Conservation (phyloP, 2,888 invertebrate genomes). For the Mamestra brassicae region DNA sequence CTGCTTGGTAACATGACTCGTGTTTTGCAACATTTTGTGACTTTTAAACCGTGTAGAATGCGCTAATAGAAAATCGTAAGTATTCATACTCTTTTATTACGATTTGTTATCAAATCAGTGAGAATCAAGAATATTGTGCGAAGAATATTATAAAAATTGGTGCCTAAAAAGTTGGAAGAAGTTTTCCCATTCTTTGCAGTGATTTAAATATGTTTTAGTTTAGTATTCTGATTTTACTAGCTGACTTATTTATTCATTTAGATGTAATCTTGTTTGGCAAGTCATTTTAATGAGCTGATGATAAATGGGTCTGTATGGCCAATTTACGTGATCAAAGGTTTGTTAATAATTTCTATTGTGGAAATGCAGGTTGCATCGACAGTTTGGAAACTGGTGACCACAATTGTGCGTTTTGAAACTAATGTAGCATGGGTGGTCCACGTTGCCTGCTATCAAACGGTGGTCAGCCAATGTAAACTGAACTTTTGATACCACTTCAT, state of each 20-base stretch:
- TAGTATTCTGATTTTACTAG: not conserved
- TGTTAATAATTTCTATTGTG: conserved; percentile 41
- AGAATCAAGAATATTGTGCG: no score
- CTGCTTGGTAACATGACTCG: not conserved
- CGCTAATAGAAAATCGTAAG: not conserved
- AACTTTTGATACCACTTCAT: conserved; percentile 20
- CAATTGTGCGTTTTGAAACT: conserved; percentile 33
- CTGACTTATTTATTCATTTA: not conserved
- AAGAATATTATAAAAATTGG: not conserved
- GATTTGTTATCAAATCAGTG: not conserved
- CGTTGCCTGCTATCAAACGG: conserved; percentile 25
- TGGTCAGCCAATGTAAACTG: conserved; percentile 22
- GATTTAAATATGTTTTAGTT: not conserved
- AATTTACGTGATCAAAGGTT: conserved; percentile 22
- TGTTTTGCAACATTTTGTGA: not conserved
- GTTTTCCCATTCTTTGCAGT: not conserved
- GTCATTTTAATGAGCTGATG: conserved; percentile 15
- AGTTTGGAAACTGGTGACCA: conserved; percentile 29
- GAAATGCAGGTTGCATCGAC: conserved; percentile 33
- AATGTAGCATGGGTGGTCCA: conserved; percentile 42
- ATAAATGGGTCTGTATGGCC: conserved; percentile 23
- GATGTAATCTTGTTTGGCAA: not conserved
- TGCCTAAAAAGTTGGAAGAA: not conserved
- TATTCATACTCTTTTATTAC: no score
- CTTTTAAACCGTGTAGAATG: not conserved